A percentile compares a stretch with the other conserved stretches of the same genome.
phyloP scores from a whole-genome alignment of 2,888 invertebrate genomes.

The Pheosia tremula region DNA sequence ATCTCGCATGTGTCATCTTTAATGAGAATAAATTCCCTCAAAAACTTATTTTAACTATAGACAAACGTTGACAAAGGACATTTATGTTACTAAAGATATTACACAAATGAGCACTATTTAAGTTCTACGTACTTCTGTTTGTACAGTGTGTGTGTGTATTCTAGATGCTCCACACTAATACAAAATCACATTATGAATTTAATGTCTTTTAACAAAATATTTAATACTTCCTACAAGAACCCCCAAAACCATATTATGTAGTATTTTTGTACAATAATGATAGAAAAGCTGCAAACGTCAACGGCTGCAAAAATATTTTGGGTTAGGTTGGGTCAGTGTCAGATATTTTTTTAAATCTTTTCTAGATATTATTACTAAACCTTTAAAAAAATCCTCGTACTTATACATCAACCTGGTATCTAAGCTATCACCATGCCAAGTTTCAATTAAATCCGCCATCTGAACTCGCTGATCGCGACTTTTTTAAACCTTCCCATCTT shows the following conservation, averaged over 20 bases:
- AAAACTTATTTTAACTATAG: slow-evolving; percentile 52
- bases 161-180: slow-evolving; percentile 36
- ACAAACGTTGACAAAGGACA: slow-evolving; percentile 48
- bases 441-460: too few relatives aligned
- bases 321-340: not conserved
- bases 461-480: too few relatives aligned
- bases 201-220: slow-evolving; percentile 34
- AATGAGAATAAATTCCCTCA: slow-evolving; percentile 62
- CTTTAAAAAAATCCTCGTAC: too few relatives aligned
- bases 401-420: too few relatives aligned
- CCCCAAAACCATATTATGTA: slow-evolving; percentile 1
- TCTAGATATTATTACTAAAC: too few relatives aligned
- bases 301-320: not conserved
- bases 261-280: not conserved
- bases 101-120: slow-evolving; percentile 32
- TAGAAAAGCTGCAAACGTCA: not conserved
- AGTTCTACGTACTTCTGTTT: slow-evolving; percentile 24
- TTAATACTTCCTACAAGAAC: slow-evolving; percentile 14
- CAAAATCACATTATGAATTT: slow-evolving; percentile 10
- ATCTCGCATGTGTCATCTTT: slow-evolving; percentile 55
- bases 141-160: slow-evolving; percentile 23
- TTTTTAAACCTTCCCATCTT: too few relatives aligned
- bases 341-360: too few relatives aligned
- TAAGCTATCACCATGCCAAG: too few relatives aligned
- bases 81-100: slow-evolving; percentile 35